Percentiles rank a stretch among this genome's conserved stretches.
Conservation (phyloP, 1,140 invertebrate genomes). For the Steinernema khuongi region DNA sequence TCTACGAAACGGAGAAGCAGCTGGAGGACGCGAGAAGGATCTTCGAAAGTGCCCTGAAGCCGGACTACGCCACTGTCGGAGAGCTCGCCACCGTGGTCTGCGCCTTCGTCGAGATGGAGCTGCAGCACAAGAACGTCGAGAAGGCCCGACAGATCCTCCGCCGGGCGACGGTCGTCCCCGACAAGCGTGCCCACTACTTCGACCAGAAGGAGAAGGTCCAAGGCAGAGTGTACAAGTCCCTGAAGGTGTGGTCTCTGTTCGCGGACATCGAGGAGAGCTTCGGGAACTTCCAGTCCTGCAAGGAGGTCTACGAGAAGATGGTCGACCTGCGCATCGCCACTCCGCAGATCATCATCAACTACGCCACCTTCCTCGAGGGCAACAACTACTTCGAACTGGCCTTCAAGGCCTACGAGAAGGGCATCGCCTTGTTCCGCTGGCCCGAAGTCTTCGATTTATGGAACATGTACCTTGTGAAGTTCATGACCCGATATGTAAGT, state of each 20-base stretch:
- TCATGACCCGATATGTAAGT: constrained; percentile 78
- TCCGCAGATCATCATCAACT: constrained; percentile 92
- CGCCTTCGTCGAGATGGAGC: constrained; percentile 98
- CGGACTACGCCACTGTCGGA: constrained; percentile 87
- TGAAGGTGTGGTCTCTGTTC: constrained; percentile 98
- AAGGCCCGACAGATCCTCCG: constrained; percentile 87
- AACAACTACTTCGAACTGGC: constrained; percentile 98
- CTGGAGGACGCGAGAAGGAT: constrained; percentile 81
- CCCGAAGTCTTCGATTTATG: constrained; percentile 98
- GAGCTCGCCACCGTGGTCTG: constrained; percentile 96
- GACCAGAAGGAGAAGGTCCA: constrained; percentile 91
- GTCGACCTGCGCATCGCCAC: constrained; percentile 96
- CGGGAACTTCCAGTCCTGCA: constrained; percentile 85
- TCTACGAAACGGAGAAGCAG: constrained; percentile 89
- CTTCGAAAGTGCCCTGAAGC: constrained; percentile 89
- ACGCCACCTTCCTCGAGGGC: constrained; percentile 91
- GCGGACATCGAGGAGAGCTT: constrained; percentile 97
- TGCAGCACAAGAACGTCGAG: constrained; percentile 73
- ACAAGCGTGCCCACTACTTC: constrained; percentile 82
- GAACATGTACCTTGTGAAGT: constrained; percentile 97
- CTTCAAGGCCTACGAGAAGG: constrained; percentile 95
- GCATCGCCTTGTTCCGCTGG: constrained; percentile 96
- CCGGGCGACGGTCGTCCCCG: constrained; percentile 81
- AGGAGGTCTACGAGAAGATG: constrained; percentile 96
- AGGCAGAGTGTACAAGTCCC: constrained; percentile 84